Evolutionary conservation across 2,888 invertebrate genomes (phyloP), one percentile per base, ranked within the genome.

Genomic region (Mythimna pallens): DNA sequence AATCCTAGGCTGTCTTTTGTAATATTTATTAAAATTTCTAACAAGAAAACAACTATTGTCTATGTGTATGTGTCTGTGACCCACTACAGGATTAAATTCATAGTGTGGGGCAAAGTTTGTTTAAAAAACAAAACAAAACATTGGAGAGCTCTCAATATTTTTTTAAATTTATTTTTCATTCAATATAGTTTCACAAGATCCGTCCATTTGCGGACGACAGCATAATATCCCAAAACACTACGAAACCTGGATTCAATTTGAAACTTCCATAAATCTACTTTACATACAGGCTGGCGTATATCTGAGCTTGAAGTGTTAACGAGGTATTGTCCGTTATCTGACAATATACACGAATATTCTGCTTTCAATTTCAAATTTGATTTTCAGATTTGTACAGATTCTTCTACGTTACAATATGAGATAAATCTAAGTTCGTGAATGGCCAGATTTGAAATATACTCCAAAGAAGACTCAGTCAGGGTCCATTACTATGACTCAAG

Each of bases 251-350:
- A 62, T 72, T 64, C 22, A 57, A 65, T 76, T 70, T 67, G 77
- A 66, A 64, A 59, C 64, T 59, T 68, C 55, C 34, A 68, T 73
- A 66, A 70, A 82, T 73, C 55, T 52, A 63, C 20, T 65, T 17
- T 65, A 67, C 17, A n/a, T 47, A 55, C 61, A 22, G 17, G 10
- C 34, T 55, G 36, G 43, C 25, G 8, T 74, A 72, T 78, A 81
- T 81, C 73, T 20, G 40, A 59, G 68, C 58, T 81, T 58, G 73
- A 65, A 72, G 34, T 52, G 30, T 47, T 69, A 73, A 78, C 82
- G 55, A 82, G 22, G n/a, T 66, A 58, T 25, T 61, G 47, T 50
- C 25, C 8, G 65, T 14, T 66, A 71, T 43, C 61, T 55, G 34
- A 50, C 25, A 58, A 58, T 63, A 52, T 55, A 65, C 43, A 22